phyloP scores from a whole-genome alignment of 2,888 invertebrate genomes.

The Brachyopa scutellaris region DNA sequence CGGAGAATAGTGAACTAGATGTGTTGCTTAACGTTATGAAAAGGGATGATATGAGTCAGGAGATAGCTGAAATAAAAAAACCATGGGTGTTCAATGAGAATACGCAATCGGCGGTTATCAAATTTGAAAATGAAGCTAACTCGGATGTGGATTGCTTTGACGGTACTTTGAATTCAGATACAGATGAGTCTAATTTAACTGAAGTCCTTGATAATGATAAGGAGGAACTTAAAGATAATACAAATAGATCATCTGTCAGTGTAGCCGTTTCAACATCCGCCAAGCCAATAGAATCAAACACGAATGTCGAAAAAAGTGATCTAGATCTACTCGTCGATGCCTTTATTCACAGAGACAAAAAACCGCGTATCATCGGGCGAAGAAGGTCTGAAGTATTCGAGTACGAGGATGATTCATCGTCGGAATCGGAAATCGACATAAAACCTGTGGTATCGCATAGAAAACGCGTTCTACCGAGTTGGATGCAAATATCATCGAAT shows the following conservation, averaged over 20 bases:
- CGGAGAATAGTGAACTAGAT: slow-evolving; percentile 13
- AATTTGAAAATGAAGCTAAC: slow-evolving; percentile 9
- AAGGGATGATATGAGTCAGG: not conserved
- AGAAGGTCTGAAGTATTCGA: slow-evolving; percentile 25
- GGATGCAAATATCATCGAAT: too few species aligned
- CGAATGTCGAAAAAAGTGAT: not conserved
- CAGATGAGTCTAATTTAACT: slow-evolving; percentile 41
- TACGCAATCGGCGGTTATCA: not conserved
- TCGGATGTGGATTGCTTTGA: slow-evolving; percentile 25
- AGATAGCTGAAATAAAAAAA: not conserved
- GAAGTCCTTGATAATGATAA: slow-evolving; percentile 32
- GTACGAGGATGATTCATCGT: slow-evolving; percentile 42
- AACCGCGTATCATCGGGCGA: slow-evolving; percentile 16
- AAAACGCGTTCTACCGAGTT: slow-evolving; percentile 50
- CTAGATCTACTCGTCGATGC: not conserved
- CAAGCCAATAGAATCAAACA: not conserved
- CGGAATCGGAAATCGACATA: slow-evolving; percentile 19
- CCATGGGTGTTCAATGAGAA: not conserved
- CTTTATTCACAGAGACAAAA: not conserved
- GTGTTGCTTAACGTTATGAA: slow-evolving; percentile 23
- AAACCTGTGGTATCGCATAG: slow-evolving; percentile 1
- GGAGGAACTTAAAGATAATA: not conserved
- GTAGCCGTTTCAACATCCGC: not conserved
- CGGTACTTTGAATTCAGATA: slow-evolving; percentile 37
- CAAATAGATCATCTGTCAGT: not conserved